Evolutionary conservation across 2,888 invertebrate genomes (phyloP), one percentile per base, ranked within the genome.

Genomic region (Zaprionus bogoriensis): DNA sequence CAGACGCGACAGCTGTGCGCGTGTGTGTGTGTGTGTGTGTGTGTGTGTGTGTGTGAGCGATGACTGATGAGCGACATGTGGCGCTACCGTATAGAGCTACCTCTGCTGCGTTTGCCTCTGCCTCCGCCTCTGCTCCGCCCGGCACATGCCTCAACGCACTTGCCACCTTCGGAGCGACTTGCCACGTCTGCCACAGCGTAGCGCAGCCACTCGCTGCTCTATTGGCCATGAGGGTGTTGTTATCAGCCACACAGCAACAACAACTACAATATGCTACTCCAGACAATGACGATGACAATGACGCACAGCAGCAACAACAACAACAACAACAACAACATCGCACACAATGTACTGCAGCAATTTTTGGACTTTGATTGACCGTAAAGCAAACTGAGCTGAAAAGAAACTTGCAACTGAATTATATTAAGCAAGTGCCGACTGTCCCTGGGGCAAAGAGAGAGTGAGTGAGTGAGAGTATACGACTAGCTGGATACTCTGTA

Each of bases 181-280:
- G 41, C 53, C 53, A 62, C 52, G 36, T 52, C n/a, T n/a, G n/a
- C n/a, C n/a, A n/a, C n/a, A n/a, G n/a, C n/a, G n/a, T n/a, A n/a
- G n/a, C 55, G 36, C 32, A 14, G 32, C 32, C 32, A 36, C 32
- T 36, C 9, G 32, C 32, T 36, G 23, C 60, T 71, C 69, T 81
- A 85, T 85, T 85, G 81, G 78, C 83, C 87, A 78, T 80, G 44
- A 87, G 87, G 87, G 87, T 85, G 87, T 80, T 83, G 86, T 87
- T 83, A 83, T 68, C 73, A 67, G 60, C 30, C 52, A 58, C n/a
- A 25, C 23, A 47, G 19, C 30, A 44, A 28, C 14, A 54, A 9
- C 32, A 64, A 6, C 57, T 28, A 50, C 67, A 57, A 48, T 53
- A 53, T 41, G 46, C 60, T 55, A 30, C 30, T 42, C 23, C 61